A percentile compares a stretch with the other conserved stretches of the same genome.
Conservation (phyloP, 2,797 vertebrate species). For the Scyliorhinus canicula region DNA sequence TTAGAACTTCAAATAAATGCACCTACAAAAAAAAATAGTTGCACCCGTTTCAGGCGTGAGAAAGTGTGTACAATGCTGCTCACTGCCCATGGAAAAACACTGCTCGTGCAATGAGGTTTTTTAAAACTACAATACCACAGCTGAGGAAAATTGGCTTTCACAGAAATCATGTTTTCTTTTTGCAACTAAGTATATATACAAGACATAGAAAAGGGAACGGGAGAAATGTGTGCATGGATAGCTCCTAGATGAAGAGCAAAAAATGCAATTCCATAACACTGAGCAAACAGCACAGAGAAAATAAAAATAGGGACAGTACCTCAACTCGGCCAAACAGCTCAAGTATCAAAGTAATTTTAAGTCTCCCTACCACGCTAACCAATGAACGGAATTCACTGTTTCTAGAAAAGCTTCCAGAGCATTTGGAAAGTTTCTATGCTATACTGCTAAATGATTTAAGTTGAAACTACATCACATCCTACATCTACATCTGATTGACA, state of each 20-base stretch:
- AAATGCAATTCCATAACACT: neutral
- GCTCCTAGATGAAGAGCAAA: neutral
- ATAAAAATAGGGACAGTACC: neutral
- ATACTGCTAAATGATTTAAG: neutral
- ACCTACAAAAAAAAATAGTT: neutral
- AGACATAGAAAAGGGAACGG: no score
- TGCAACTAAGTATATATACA: no score
- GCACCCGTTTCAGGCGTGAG: neutral
- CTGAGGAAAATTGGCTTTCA: neutral
- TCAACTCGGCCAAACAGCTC: neutral
- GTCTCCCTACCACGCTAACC: neutral
- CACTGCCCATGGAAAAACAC: neutral
- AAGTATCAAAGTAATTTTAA: neutral
- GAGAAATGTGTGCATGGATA: no score
- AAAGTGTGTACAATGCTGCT: neutral
- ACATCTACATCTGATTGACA: neutral
- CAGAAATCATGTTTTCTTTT: neutral
- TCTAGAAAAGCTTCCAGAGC: neutral
- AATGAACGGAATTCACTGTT: neutral
- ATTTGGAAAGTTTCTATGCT: neutral
- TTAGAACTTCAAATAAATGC: neutral
- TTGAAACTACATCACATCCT: neutral
- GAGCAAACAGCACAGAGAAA: neutral
- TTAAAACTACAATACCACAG: neutral
- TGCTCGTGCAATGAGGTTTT: neutral